phyloP scores from a whole-genome alignment of 2,888 invertebrate genomes.

The Smittia sp. region DNA sequence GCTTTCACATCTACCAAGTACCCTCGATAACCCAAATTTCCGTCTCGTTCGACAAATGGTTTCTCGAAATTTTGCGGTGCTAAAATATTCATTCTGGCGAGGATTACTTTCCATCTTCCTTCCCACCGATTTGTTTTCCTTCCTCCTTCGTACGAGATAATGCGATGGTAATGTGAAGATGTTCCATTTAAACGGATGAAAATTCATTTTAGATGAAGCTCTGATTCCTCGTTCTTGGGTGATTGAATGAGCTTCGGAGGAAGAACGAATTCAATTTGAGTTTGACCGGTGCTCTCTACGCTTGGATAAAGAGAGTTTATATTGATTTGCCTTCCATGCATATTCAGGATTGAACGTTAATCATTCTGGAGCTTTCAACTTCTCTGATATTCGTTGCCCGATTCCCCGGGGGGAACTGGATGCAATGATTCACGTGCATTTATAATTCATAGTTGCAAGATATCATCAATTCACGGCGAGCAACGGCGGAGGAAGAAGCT shows the following conservation, averaged over 20 bases:
- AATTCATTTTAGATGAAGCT: constrained; percentile 4
- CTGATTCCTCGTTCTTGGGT: background rate
- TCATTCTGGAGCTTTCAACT: too few species aligned
- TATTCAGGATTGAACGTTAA: too few species aligned
- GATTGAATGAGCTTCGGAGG: background rate
- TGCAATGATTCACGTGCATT: background rate
- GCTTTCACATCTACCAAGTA: too few species aligned
- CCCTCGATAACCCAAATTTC: too few species aligned
- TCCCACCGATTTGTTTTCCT: background rate
- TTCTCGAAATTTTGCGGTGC: background rate
- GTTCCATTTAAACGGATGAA: background rate
- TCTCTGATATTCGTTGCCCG: background rate
- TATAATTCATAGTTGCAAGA: background rate
- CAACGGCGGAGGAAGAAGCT: background rate
- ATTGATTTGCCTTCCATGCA: background rate
- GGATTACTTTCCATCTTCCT: background rate
- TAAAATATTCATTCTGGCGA: background rate
- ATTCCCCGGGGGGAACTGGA: too few species aligned
- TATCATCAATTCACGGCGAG: background rate
- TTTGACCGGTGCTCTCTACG: too few species aligned
- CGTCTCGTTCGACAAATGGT: too few species aligned
- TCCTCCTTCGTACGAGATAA: background rate
- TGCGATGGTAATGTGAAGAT: background rate
- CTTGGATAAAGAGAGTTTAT: background rate
- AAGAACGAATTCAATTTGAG: background rate